Evolutionary conservation across 1,140 invertebrate genomes (phyloP).

Genomic region (Holotrichia oblita): DNA sequence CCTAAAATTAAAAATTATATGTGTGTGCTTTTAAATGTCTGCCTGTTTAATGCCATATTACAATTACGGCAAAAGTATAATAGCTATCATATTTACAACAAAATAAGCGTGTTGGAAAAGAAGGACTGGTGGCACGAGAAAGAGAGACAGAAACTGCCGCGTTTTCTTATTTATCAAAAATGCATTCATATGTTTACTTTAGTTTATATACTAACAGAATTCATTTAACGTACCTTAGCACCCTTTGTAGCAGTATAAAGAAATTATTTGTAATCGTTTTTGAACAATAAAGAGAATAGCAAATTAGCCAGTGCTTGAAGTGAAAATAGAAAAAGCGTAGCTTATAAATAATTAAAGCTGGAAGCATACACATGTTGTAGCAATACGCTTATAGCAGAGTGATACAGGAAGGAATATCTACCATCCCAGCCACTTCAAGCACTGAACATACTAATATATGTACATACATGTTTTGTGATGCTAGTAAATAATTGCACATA

Average conservation of each 20-base stretch:
- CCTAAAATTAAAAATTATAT: slow-evolving; percentile 67
- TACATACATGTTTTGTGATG: not conserved
- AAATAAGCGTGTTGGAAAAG: slow-evolving; percentile 13
- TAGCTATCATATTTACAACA: not conserved
- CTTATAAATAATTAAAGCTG: not conserved
- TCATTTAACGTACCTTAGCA: slow-evolving; percentile 63
- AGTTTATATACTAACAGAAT: not conserved
- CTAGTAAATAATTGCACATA: slow-evolving; percentile 1
- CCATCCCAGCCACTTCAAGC: slow-evolving; percentile 2
- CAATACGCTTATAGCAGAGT: not conserved
- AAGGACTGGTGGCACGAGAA: slow-evolving; percentile 39
- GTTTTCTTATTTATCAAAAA: slow-evolving; percentile 17
- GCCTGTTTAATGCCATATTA: not conserved
- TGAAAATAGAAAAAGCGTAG: not conserved
- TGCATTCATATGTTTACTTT: not conserved
- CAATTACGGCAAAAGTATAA: not conserved
- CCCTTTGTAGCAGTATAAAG: slow-evolving; percentile 61
- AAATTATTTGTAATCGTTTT: slow-evolving; percentile 44
- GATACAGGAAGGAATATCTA: not conserved
- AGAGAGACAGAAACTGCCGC: slow-evolving; percentile 8
- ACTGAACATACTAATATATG: not conserved
- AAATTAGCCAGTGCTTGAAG: slow-evolving; percentile 29
- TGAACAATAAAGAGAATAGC: not conserved
- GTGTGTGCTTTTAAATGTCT: not conserved
- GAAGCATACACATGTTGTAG: not conserved